Conservation (phyloP, 2,797 vertebrate genomes). For the Enteromius argenteus region DNA sequence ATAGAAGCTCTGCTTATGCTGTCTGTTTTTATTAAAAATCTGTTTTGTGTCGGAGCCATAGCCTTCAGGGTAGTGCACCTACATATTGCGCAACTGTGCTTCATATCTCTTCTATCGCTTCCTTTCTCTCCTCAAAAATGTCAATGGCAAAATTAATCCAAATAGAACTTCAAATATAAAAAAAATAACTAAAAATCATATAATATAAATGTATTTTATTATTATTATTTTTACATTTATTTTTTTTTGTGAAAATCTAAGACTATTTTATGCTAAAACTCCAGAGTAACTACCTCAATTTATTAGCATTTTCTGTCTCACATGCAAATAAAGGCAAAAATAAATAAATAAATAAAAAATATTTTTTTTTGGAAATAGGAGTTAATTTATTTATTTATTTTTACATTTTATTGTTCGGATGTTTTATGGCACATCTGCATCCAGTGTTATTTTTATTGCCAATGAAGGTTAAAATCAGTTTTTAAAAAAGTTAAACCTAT, state of each 20-base stretch:
- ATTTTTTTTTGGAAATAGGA: background rate
- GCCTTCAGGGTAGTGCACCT: background rate
- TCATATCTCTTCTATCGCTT: background rate
- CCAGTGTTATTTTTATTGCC: background rate
- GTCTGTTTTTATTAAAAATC: conserved; percentile 23
- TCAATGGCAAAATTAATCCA: conserved; percentile 1
- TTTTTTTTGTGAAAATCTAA: background rate
- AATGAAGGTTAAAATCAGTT: background rate
- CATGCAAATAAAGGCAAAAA: background rate
- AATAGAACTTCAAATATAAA: background rate
- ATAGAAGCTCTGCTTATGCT: conserved; percentile 1
- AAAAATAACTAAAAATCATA: background rate
- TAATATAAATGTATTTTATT: background rate
- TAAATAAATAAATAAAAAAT: background rate
- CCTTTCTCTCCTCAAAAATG: background rate
- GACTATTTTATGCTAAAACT: background rate
- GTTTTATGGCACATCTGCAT: background rate
- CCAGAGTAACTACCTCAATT: background rate
- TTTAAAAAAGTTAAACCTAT: background rate
- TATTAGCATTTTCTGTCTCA: background rate
- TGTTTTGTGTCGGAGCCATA: background rate
- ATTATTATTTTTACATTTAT: background rate
- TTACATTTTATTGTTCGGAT: background rate
- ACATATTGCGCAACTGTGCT: background rate
- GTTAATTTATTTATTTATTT: background rate